Conservation (phyloP, 1,140 invertebrate species). For the Rhagoletis zephyria region DNA sequence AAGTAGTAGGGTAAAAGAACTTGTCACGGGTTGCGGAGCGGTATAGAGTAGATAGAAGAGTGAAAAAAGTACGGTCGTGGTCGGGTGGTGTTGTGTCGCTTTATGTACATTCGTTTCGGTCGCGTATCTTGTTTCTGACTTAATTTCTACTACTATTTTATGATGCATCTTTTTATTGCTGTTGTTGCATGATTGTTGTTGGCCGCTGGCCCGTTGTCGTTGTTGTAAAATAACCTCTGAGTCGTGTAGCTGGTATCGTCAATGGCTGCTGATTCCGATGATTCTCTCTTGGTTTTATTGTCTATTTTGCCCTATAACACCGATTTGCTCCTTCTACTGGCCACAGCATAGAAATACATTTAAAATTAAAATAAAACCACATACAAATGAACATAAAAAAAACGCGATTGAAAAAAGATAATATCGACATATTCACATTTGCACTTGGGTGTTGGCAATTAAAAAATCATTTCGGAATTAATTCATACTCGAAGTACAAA, state of each 20-base stretch:
- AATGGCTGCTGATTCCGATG: neutral
- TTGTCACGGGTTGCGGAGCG: conserved; percentile 42
- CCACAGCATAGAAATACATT: conserved; percentile 35
- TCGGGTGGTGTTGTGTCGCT: conserved; percentile 41
- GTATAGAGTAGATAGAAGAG: neutral
- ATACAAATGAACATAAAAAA: neutral
- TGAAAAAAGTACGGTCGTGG: neutral
- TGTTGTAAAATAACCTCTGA: neutral
- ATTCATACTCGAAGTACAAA: neutral
- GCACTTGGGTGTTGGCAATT: conserved; percentile 57
- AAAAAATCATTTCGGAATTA: conserved; percentile 44
- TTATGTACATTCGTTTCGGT: conserved; percentile 6
- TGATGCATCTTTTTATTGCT: conserved; percentile 25
- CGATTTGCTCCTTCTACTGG: conserved; percentile 13
- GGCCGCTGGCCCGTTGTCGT: conserved; percentile 25
- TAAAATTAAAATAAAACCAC: neutral
- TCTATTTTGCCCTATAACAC: conserved; percentile 37
- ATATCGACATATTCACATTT: conserved; percentile 40
- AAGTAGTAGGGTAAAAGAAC: conserved; percentile 39
- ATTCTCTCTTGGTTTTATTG: conserved; percentile 18
- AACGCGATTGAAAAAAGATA: conserved; percentile 16
- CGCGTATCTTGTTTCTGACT: neutral
- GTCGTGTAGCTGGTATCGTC: conserved; percentile 16
- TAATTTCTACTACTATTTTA: conserved; percentile 48
- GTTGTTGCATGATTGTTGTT: conserved; percentile 16